Conservation (phyloP, 2,888 invertebrate genomes). For the Podabrus alpinus region DNA sequence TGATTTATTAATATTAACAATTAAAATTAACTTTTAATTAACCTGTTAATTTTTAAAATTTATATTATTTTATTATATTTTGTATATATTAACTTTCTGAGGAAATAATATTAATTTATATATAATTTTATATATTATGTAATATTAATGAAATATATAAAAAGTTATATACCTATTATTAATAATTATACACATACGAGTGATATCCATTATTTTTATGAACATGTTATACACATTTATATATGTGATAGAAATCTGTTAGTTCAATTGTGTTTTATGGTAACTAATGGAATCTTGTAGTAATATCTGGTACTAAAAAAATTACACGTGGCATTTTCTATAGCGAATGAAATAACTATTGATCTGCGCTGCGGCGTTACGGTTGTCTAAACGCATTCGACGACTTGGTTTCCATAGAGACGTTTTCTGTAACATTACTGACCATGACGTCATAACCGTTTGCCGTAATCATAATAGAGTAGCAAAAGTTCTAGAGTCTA, state of each 20-base stretch:
- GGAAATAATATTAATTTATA: too few relatives aligned
- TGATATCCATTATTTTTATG: background rate
- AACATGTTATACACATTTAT: background rate
- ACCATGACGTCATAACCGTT: constrained; percentile 51
- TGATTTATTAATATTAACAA: too few relatives aligned
- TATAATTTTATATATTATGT: too few relatives aligned
- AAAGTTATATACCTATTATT: background rate
- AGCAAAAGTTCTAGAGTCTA: constrained; percentile 20
- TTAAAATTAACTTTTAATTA: too few relatives aligned
- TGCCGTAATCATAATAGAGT: constrained; percentile 56
- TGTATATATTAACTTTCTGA: too few relatives aligned
- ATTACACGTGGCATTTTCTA: background rate
- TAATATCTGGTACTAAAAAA: background rate
- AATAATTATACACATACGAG: background rate
- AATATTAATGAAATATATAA: too few relatives aligned
- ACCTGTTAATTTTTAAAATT: too few relatives aligned
- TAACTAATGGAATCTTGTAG: background rate
- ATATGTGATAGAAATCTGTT: background rate
- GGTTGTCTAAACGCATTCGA: constrained; percentile 34
- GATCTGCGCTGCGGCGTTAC: constrained; percentile 16
- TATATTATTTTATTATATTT: too few relatives aligned
- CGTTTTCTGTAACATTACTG: constrained; percentile 55
- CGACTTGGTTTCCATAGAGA: constrained; percentile 49
- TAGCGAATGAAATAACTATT: constrained; percentile 12
- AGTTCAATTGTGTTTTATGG: background rate